Evolutionary conservation across 2,113 vertebrate species (phyloP), one percentile per base, ranked within the genome.

Genomic region (Sisor rabdophorus): DNA sequence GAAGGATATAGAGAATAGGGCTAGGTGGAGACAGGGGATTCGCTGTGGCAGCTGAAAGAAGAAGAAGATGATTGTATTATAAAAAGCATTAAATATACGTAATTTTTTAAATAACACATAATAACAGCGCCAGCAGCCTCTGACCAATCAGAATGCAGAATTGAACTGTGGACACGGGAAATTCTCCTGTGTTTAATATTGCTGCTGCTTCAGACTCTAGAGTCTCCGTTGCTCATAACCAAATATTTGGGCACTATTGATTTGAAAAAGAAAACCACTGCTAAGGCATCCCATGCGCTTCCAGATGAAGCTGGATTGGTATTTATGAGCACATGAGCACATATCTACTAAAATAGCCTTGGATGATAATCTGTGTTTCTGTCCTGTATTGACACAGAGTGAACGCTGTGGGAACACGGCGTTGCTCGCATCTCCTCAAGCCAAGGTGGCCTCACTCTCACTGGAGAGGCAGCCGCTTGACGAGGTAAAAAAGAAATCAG

Each of bases 381-480:
- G 58, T 77, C 17, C 30, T 80, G 19, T 83, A 64, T 73, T 71
- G 58, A 86, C 84, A 81, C 87, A 95, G 94, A 82, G 73, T 0
- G 86, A 88, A 30, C 83, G 78, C 19, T 81, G 83, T 10, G 93
- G 93, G 72, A 93, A 93, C 75, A 90, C 93, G 77, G 91, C 93
- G 73, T 87, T 96, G 32, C 89, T 98, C 79, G 86, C 88, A 82
- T 75, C 92, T 30, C 89, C 98, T 78, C 95, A 98, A 91, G 92
- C 94, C 79, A 95, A 94, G 89, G 92, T 98, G 77, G 89, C 90
- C 58, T 92, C 93, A 81, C 93, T 98, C 16, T 94, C 94, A 22
- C 76, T 95, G 84, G 94, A 96, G 86, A 98, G 98, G 85, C 96
- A 96, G 85, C 94, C 96, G 78, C 89, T 98, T 59, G 71, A 58